phyloP scores from a whole-genome alignment of 2,797 vertebrate genomes.

The Chrysocyon brachyurus region DNA sequence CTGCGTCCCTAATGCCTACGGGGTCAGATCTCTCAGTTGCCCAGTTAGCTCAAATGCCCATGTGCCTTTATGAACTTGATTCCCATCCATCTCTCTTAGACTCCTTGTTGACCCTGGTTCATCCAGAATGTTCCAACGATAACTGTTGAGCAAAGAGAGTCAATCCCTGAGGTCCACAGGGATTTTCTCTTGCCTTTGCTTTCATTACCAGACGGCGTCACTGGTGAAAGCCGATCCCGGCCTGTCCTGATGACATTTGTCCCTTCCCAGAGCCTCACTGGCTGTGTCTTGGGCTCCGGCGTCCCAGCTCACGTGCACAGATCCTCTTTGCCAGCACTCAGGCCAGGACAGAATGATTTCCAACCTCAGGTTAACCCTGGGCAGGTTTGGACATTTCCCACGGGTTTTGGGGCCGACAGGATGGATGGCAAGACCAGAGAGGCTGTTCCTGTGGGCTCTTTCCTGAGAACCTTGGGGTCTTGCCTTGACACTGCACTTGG shows the following conservation, averaged over 20 bases:
- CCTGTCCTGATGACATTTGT: neutral
- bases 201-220: neutral
- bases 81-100: neutral
- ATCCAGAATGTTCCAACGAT: slow-evolving; percentile 2
- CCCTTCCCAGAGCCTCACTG: neutral
- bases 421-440: neutral
- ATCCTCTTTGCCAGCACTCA: neutral
- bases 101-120: neutral
- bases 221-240: neutral
- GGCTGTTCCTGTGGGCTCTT: neutral
- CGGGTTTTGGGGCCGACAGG: too few species aligned
- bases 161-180: neutral
- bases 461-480: neutral
- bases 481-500: neutral
- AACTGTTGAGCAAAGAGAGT: neutral
- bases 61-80: slow-evolving; percentile 15
- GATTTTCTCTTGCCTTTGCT: neutral
- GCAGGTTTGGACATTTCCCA: neutral
- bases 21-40: neutral
- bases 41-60: neutral
- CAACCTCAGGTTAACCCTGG: neutral
- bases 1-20: neutral
- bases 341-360: neutral
- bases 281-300: neutral
- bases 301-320: neutral